These are phyloP conservation scores for Helogale parvula DNA, from an alignment of 2,113 vertebrate genomes.

Conservation along the genomic window DNA sequence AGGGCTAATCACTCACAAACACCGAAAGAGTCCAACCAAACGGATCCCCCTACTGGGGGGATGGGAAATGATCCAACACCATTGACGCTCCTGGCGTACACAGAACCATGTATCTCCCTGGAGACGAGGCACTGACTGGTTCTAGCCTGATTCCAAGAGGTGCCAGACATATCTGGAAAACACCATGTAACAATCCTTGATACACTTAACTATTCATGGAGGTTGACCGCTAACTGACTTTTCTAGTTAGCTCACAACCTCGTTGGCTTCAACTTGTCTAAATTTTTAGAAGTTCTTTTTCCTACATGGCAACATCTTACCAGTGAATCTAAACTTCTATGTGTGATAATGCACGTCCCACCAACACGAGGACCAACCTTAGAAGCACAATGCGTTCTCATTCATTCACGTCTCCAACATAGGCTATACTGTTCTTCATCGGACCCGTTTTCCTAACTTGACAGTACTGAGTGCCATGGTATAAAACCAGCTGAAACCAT, in stretches of 20 bases:
- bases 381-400: background rate
- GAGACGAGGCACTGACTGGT: background rate
- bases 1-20: background rate
- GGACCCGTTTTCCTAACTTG: background rate
- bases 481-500: background rate
- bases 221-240: background rate
- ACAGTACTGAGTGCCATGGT: background rate
- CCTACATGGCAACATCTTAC: background rate
- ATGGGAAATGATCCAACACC: background rate
- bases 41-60: background rate
- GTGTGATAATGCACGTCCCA: background rate
- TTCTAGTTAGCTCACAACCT: background rate
- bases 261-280: background rate
- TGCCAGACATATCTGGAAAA: background rate
- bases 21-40: background rate
- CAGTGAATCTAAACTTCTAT: background rate
- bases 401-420: background rate
- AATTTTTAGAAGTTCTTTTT: background rate
- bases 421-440: background rate
- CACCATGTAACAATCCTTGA: background rate
- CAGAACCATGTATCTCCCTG: background rate
- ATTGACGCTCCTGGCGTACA: background rate
- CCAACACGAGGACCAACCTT: background rate
- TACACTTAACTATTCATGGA: background rate
- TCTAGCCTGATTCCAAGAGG: background rate